Evolutionary conservation across 2,888 invertebrate species (phyloP), one percentile per base, ranked within the genome.

Genomic region (Rhingia rostrata): DNA sequence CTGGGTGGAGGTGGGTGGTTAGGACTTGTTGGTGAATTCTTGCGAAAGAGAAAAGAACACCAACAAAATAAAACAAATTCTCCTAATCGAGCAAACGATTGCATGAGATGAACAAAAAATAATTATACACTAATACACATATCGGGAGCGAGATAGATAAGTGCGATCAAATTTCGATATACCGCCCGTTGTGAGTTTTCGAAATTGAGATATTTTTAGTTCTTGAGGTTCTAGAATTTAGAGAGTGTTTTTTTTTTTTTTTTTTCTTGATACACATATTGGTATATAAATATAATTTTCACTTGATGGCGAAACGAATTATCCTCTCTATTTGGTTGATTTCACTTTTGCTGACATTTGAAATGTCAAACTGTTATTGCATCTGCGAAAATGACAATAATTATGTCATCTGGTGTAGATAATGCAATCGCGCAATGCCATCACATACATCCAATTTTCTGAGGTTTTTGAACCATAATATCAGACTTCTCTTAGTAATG

Each of bases 401-500:
- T 79, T 84, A 84, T 84, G 79, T 84, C 83, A 84, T 67, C 70
- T 64, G 22, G 22, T 22, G n/a, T 49, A 45, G 67, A 73, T 67
- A n/a, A 22, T 22, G 22, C 22, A 22, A 22, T 22, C 22, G 22
- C 22, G 64, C 58, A 47, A 79, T 58, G 10, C 37, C 41, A 69
- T 58, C 70, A 75, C 56, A 53, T 39, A 66, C 58, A 58, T 63
- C 53, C 58, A 39, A 63, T 37, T 61, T 64, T 84, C 33, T 84
- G 69, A 80, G 84, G 84, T 80, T 84, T 84, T 66, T 84, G 80
- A 84, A 84, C 80, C 67, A 47, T 73, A 45, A 69, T 78, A 67
- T 75, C 66, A 80, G 56, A 73, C 67, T 69, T 43, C 56, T 81
- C 63, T 69, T 54, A 63, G 69, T 74, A 78, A 73, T 79, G 73